A percentile compares a stretch with the other conserved stretches of the same genome.
Conservation (phyloP, 2,113 vertebrate genomes). For the Rhizomys pruinosus region DNA sequence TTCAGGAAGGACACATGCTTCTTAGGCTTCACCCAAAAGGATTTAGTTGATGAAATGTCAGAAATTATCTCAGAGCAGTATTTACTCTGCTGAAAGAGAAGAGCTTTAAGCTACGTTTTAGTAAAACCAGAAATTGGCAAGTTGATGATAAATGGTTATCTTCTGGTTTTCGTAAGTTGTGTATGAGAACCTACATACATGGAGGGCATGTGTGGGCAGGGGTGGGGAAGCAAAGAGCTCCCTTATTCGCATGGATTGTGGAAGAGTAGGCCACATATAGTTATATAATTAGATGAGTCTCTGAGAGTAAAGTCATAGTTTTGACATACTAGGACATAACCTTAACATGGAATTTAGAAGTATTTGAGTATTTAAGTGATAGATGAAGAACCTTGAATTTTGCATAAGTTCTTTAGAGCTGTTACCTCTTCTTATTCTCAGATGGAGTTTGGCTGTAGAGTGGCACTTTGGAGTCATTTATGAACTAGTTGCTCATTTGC, state of each 20-base stretch:
- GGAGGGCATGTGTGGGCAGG: not conserved
- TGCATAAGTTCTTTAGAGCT: not conserved
- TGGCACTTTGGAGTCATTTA: not conserved
- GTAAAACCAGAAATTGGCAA: not conserved
- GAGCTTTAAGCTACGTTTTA: not conserved
- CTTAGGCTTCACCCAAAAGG: not conserved
- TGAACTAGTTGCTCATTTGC: not conserved
- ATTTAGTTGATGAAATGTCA: constrained; percentile 8
- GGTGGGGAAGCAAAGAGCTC: not conserved
- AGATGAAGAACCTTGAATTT: not conserved
- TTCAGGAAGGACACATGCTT: not conserved
- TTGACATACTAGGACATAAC: not conserved
- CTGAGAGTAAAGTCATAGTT: not conserved
- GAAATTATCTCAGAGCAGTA: not conserved
- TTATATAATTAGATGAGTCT: not conserved
- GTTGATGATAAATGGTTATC: not conserved
- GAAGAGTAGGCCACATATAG: not conserved
- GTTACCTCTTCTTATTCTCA: not conserved
- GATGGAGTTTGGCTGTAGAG: not conserved
- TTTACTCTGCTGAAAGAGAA: not conserved
- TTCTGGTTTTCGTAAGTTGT: constrained; percentile 11
- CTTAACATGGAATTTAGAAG: not conserved
- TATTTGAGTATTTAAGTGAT: not conserved
- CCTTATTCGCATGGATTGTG: not conserved
- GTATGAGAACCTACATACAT: not conserved